Percentiles rank a stretch among this genome's conserved stretches.
Evolutionary conservation across 1,140 invertebrate species (phyloP).

Genomic region (Probaryconus sp.): DNA sequence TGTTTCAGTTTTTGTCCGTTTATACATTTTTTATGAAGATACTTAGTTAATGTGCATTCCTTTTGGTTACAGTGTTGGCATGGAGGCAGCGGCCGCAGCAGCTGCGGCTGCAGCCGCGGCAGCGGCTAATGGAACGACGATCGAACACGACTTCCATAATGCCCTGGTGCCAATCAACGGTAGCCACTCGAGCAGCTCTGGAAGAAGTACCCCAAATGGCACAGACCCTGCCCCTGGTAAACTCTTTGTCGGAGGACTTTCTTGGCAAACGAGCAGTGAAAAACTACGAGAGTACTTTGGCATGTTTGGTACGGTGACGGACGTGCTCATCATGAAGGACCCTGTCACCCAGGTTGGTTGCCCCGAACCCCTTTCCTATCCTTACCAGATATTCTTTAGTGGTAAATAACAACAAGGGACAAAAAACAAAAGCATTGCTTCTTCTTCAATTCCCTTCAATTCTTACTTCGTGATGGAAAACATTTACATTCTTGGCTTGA

Average conservation of each 20-base stretch:
- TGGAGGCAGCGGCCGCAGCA: conserved; percentile 72
- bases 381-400: conserved; percentile 23
- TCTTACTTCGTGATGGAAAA: too few species aligned
- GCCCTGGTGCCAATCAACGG: conserved; percentile 80
- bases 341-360: conserved; percentile 91
- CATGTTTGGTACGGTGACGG: conserved; percentile 94
- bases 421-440: too few species aligned
- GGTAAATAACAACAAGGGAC: conserved; percentile 35
- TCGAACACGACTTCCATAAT: conserved; percentile 82
- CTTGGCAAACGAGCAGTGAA: conserved; percentile 94
- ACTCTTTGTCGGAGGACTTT: conserved; percentile 92
- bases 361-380: conserved; percentile 14
- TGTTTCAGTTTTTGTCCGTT: too few species aligned
- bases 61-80: conserved; percentile 76
- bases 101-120: conserved; percentile 66
- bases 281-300: conserved; percentile 93
- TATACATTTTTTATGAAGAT: neutral
- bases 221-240: conserved; percentile 90
- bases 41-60: conserved; percentile 4
- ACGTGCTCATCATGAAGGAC: conserved; percentile 96
- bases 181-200: conserved; percentile 83
- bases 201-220: conserved; percentile 84
- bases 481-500: too few species aligned
- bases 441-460: too few species aligned
- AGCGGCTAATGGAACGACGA: conserved; percentile 72